Evolutionary conservation across 2,888 invertebrate genomes (phyloP).

Genomic region (Syritta pipiens): DNA sequence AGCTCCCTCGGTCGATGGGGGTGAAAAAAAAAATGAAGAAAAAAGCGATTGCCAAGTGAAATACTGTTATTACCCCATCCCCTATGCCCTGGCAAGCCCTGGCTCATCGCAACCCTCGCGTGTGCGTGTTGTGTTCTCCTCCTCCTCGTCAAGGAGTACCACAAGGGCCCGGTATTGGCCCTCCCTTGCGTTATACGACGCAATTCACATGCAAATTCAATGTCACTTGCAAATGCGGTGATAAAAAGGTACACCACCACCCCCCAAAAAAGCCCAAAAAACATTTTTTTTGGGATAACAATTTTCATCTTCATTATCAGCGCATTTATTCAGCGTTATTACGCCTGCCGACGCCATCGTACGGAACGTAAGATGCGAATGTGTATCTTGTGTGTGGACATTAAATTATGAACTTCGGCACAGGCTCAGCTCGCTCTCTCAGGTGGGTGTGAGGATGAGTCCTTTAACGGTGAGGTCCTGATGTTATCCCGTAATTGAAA

Average conservation of each 20-base stretch:
- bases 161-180: background rate
- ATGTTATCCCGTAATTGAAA: conserved; percentile 65
- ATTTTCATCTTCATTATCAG: conserved; percentile 68
- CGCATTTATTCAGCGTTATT: conserved; percentile 64
- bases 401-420: conserved; percentile 64
- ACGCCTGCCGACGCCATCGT: no score
- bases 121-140: conserved; percentile 8
- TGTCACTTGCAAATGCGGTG: conserved; percentile 59
- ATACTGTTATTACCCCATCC: conserved; percentile 53
- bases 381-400: conserved; percentile 54
- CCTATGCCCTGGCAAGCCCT: no score
- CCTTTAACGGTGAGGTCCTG: background rate
- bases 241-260: conserved; percentile 42
- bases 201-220: conserved; percentile 68
- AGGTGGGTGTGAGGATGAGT: background rate
- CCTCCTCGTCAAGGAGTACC: conserved; percentile 16
- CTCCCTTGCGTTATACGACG: conserved; percentile 35
- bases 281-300: conserved; percentile 30
- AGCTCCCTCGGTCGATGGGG: conserved; percentile 22
- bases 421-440: conserved; percentile 14
- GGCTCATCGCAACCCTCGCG: no score
- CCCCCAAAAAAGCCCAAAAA: background rate
- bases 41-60: conserved; percentile 38
- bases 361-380: conserved; percentile 45
- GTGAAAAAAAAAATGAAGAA: background rate